These are phyloP conservation scores for Netelia inedita DNA, from an alignment of 2,888 invertebrate species.

Conservation along the genomic window DNA sequence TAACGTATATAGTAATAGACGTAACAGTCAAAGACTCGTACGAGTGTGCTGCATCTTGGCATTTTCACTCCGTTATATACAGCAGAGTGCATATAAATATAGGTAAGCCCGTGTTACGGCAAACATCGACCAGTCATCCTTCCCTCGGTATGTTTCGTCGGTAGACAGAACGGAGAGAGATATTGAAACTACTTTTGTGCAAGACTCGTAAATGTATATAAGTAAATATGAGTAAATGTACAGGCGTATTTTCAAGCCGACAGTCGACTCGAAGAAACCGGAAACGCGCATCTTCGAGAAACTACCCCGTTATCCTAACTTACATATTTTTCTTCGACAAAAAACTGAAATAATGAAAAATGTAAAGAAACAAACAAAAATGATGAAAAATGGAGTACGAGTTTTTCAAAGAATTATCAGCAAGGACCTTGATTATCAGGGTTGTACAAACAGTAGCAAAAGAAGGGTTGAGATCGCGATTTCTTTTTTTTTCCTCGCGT, in stretches of 20 bases:
- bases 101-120: not conserved
- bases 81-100: not conserved
- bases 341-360: not conserved
- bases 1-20: not conserved
- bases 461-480: not conserved
- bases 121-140: conserved; percentile 31
- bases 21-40: conserved; percentile 16
- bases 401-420: not conserved
- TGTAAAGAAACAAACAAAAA: not conserved
- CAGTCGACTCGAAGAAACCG: not conserved
- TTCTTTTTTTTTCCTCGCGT: conserved; percentile 5
- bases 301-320: conserved; percentile 10
- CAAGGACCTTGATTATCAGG: conserved; percentile 6
- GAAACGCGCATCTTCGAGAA: not conserved
- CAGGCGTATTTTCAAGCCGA: not conserved
- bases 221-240: not conserved
- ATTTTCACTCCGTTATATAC: conserved; percentile 18
- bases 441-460: not conserved
- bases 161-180: conserved; percentile 18
- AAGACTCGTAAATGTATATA: conserved; percentile 17
- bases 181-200: conserved; percentile 22
- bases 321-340: not conserved
- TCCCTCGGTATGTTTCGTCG: conserved; percentile 28
- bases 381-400: not conserved
- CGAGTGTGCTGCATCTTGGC: conserved; percentile 27